Evolutionary conservation across 2,888 invertebrate species (phyloP).

Genomic region (Amiota minor): DNA sequence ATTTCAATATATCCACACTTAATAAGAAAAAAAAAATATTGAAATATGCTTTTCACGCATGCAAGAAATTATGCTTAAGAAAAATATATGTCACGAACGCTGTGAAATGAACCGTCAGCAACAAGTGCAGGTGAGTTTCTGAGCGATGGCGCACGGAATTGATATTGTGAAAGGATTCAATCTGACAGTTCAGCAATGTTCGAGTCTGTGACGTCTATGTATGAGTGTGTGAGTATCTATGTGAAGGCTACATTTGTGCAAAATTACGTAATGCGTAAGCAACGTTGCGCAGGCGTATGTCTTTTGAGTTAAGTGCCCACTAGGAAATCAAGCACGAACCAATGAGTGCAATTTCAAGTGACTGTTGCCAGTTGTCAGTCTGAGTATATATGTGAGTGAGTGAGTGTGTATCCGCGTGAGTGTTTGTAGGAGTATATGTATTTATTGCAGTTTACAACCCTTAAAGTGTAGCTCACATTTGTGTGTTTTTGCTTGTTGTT

Average conservation of each 20-base stretch:
- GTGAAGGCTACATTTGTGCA: constrained; percentile 1
- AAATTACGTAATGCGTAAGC: constrained; percentile 39
- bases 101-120: constrained; percentile 58
- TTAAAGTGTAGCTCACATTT: constrained; percentile 58
- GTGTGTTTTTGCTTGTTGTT: background rate
- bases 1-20: no score
- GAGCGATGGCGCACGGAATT: constrained; percentile 28
- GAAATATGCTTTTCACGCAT: no score
- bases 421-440: constrained; percentile 8
- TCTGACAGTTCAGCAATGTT: background rate
- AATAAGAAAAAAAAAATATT: no score
- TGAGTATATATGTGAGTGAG: no score
- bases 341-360: constrained; percentile 13
- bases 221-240: background rate
- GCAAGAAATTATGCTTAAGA: no score
- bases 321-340: constrained; percentile 19
- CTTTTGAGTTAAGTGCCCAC: background rate
- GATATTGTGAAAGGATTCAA: constrained; percentile 17
- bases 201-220: background rate
- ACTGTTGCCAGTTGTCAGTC: background rate
- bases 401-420: constrained; percentile 37
- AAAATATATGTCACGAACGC: constrained; percentile 7
- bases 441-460: constrained; percentile 53
- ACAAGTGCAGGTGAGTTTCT: constrained; percentile 68
- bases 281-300: constrained; percentile 18